Conservation (phyloP, 2,113 vertebrate genomes). For the Osmerus mordax region DNA sequence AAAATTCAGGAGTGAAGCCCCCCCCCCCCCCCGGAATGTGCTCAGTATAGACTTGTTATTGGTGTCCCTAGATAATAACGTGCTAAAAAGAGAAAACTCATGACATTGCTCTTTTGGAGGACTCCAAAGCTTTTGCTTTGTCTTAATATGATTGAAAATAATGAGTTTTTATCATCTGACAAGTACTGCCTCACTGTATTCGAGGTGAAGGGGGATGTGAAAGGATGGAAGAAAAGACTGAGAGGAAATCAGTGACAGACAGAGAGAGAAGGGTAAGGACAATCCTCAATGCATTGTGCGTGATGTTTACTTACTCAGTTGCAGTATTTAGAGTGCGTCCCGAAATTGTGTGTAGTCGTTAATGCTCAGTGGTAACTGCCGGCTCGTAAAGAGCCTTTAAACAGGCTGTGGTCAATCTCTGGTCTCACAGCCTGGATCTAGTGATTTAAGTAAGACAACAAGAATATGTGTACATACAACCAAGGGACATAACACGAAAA, state of each 20-base stretch:
- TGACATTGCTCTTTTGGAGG: background rate
- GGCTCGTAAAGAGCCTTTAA: background rate
- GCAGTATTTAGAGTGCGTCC: constrained; percentile 19
- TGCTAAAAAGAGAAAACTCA: background rate
- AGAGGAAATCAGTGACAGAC: background rate
- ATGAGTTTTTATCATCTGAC: background rate
- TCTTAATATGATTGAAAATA: background rate
- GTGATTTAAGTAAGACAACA: constrained; percentile 17
- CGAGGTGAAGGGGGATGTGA: background rate
- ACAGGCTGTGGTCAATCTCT: constrained; percentile 6
- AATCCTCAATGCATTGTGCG: background rate
- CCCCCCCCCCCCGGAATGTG: background rate
- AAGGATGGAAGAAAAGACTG: background rate
- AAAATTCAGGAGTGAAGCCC: constrained; percentile 40
- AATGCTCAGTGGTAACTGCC: background rate
- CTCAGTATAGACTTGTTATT: background rate
- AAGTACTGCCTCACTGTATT: background rate
- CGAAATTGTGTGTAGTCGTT: too few species aligned
- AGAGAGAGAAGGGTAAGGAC: background rate
- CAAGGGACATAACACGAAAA: constrained; percentile 28
- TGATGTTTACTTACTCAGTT: constrained; percentile 13
- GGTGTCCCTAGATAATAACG: background rate
- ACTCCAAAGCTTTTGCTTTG: background rate
- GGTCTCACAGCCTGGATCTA: constrained; percentile 22
- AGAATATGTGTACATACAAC: constrained; percentile 14